These are phyloP conservation scores for Narcine bancroftii DNA, from an alignment of 2,113 vertebrate genomes.

Conservation along the genomic window DNA sequence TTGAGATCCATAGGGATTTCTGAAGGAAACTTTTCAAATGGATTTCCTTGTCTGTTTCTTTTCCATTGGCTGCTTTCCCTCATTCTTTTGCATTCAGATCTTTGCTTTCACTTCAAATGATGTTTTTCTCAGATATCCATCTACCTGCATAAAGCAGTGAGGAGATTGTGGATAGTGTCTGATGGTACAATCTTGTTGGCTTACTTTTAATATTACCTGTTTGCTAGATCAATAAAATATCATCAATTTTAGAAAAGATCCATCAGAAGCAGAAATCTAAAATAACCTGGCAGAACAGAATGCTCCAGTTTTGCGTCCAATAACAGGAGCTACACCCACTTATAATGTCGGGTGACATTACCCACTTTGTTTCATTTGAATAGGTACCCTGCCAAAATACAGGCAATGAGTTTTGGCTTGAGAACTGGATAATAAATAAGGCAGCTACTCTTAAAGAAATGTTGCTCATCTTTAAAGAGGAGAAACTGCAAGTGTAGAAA, in stretches of 20 bases:
- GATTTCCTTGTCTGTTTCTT: slow-evolving; percentile 33
- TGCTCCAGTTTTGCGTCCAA: neutral
- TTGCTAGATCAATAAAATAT: neutral
- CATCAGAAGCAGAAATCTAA: neutral
- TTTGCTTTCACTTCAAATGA: slow-evolving; percentile 19
- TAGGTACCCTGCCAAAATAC: neutral
- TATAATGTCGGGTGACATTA: neutral
- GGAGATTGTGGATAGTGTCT: too few relatives aligned
- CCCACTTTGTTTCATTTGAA: neutral
- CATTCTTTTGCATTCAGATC: neutral
- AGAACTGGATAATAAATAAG: neutral
- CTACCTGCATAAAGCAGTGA: neutral
- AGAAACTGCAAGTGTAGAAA: too few relatives aligned
- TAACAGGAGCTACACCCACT: neutral
- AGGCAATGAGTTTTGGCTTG: neutral
- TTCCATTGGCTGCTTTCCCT: slow-evolving; percentile 10
- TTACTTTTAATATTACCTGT: too few relatives aligned
- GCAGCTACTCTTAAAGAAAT: neutral
- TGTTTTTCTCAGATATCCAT: neutral
- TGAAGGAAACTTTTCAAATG: slow-evolving; percentile 30
- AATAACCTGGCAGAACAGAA: neutral
- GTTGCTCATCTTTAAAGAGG: neutral
- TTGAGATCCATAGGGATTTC: neutral
- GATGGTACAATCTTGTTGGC: too few relatives aligned
- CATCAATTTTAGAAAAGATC: neutral